These are phyloP conservation scores for Caenorhabditis virilis DNA, from an alignment of 2,888 invertebrate species.

Conservation along the genomic window DNA sequence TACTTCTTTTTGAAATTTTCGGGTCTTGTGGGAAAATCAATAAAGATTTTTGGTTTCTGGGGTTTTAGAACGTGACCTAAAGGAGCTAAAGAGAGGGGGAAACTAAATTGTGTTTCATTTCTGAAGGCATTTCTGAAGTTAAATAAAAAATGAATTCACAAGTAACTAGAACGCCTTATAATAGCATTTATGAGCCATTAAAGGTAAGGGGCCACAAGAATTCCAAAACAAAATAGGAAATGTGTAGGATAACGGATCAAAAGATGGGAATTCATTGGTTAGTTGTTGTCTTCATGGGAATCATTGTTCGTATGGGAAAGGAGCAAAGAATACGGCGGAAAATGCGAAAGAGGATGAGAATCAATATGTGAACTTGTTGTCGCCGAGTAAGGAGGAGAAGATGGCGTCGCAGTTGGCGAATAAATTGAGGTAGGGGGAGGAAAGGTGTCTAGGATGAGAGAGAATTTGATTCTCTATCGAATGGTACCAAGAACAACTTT, in stretches of 20 bases:
- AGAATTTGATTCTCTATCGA: too few relatives aligned
- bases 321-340: neutral
- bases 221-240: neutral
- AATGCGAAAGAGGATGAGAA: slow-evolving; percentile 8
- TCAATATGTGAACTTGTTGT: slow-evolving; percentile 30
- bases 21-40: too few relatives aligned
- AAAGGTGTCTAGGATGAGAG: too few relatives aligned
- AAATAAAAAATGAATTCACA: neutral
- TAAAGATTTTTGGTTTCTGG: too few relatives aligned
- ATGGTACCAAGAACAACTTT: too few relatives aligned
- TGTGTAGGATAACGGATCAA: neutral
- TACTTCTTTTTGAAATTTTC: too few relatives aligned
- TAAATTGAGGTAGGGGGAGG: slow-evolving; percentile 12
- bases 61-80: too few relatives aligned
- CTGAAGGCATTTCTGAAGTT: too few relatives aligned
- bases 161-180: slow-evolving; percentile 22
- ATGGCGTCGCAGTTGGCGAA: slow-evolving; percentile 8
- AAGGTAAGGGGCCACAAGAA: slow-evolving; percentile 3
- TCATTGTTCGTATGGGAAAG: neutral
- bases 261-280: too few relatives aligned
- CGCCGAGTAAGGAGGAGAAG: slow-evolving; percentile 9
- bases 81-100: too few relatives aligned
- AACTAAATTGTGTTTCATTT: too few relatives aligned
- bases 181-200: slow-evolving; percentile 24
- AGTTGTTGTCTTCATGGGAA: slow-evolving; percentile 26